These are phyloP conservation scores for Anorthoa munda DNA, from an alignment of 2,888 invertebrate species.

Conservation along the genomic window DNA sequence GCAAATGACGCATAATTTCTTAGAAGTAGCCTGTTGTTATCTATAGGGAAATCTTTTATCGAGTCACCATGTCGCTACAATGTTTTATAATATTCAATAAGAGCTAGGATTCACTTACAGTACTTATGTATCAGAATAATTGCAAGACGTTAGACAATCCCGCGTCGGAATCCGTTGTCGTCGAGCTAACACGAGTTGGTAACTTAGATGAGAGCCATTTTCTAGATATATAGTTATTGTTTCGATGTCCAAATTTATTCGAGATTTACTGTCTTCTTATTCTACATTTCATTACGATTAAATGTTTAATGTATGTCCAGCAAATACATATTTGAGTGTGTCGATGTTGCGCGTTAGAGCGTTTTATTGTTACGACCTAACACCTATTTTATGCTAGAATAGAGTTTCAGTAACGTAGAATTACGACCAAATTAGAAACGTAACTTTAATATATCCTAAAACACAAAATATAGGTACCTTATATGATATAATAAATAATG, in stretches of 20 bases:
- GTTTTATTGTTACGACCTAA: constrained; percentile 67
- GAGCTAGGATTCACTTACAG: constrained; percentile 9
- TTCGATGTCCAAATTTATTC: constrained; percentile 85
- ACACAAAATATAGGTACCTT: constrained; percentile 82
- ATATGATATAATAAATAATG: constrained; percentile 74
- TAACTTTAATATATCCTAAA: constrained; percentile 80
- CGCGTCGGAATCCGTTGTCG: constrained; percentile 59
- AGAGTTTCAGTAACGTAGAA: constrained; percentile 83
- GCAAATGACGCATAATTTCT: constrained; percentile 24
- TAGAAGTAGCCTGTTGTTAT: constrained; percentile 8
- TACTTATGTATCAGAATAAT: constrained; percentile 22
- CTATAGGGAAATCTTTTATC: constrained; percentile 8
- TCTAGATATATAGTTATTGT: constrained; percentile 71
- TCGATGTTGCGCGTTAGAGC: constrained; percentile 73
- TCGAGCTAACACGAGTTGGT: constrained; percentile 54
- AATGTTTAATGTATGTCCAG: constrained; percentile 81
- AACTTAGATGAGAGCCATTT: constrained; percentile 64
- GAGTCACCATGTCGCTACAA: constrained; percentile 6
- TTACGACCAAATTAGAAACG: constrained; percentile 88
- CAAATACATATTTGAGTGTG: constrained; percentile 68
- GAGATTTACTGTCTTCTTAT: constrained; percentile 82
- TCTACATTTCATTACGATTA: constrained; percentile 72
- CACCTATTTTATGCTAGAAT: constrained; percentile 86
- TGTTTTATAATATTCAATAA: background rate
- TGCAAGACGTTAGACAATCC: constrained; percentile 8